Evolutionary conservation across 2,113 vertebrate species (phyloP).

Genomic region (Sterna hirundo): DNA sequence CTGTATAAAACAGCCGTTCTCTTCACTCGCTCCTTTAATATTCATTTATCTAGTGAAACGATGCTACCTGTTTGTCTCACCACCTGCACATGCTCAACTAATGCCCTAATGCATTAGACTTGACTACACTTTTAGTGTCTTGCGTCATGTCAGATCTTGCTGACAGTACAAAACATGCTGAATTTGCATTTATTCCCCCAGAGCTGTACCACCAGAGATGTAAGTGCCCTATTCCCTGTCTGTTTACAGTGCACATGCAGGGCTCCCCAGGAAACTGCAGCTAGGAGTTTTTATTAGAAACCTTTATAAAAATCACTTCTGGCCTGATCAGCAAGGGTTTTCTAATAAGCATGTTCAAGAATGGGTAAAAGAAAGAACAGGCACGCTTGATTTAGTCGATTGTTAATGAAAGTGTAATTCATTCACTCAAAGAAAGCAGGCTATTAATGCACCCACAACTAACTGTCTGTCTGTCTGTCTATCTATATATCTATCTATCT

Average conservation of each 20-base stretch:
- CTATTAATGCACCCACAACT: not conserved
- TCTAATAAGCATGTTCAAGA: not conserved
- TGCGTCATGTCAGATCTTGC: not conserved
- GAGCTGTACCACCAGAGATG: not conserved
- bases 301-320: not conserved
- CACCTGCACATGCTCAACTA: not conserved
- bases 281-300: not conserved
- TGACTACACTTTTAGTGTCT: not conserved
- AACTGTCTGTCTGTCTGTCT: not conserved
- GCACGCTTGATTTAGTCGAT: not conserved
- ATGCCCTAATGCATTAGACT: not conserved
- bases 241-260: not conserved
- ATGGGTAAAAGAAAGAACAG: not conserved
- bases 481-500: not conserved
- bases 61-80: not conserved
- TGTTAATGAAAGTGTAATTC: not conserved
- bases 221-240: not conserved
- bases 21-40: not conserved
- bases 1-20: not conserved
- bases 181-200: slow-evolving; percentile 2
- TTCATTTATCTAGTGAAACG: not conserved
- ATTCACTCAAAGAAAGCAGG: not conserved
- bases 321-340: not conserved
- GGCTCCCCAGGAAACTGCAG: not conserved
- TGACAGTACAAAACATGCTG: not conserved